Base-by-base conservation (phyloP, 53 echinoderm and acorn worm genomes). In the Echinometra lucunter region DNA sequence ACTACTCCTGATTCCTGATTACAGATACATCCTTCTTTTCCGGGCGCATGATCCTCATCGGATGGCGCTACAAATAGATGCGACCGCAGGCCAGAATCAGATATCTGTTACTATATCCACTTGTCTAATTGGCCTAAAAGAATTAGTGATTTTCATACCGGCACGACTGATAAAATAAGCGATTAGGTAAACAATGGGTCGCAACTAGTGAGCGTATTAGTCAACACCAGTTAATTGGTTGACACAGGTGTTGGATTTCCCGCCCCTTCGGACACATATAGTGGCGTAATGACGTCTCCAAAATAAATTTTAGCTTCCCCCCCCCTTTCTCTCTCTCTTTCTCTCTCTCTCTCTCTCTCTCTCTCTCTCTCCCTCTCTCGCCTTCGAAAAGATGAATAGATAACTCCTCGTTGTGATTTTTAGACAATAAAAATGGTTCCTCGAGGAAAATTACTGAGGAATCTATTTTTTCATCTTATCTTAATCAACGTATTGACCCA, bases 151-250 rank as follows among this genome's bases (percentile, higher is more conserved):
- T 49, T 47, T 49, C 30, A 49, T 85, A 15, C 17, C 47, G 28
- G 49, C 10, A 45, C 49, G 85, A 1, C 49, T 45, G 83, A n/a
- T 34, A 75, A 25, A 49, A 83, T 83, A 83, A 49, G 49, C 83
- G n/a, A 28, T 49, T 30, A 85, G 30, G 85, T 85, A 85, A 85
- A 49, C 47, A 49, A 28, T 49, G 30, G n/a, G 1, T 15, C 85
- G 49, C 49, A 85, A 85, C 49, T 47, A 85, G 49, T 28, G n/a
- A 28, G 11, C 44, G 45, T 18, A n/a, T 85, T 85, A 85, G n/a
- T 85, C 85, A 85, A 85, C 85, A 85, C 85, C 8, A 49, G 28
- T n/a, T 85, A 85, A 85, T 85, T 49, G 49, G 53, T 85, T 47
- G 85, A 85, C n/a, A 47, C 85, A 85, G 85, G 49, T 85, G 85